Base-by-base conservation (phyloP, 1,140 invertebrate genomes). In the Diabrotica virgifera region DNA sequence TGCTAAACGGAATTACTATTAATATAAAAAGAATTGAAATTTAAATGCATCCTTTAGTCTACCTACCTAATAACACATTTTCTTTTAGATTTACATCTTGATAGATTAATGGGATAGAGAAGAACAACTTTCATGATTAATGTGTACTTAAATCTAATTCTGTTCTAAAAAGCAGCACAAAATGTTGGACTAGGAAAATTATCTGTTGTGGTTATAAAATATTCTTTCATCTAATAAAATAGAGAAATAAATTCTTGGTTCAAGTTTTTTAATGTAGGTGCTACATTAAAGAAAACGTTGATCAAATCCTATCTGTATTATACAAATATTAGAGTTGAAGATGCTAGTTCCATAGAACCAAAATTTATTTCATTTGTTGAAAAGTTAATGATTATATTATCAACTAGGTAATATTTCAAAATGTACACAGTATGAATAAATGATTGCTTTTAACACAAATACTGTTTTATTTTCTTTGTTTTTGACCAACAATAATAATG, bases 401-500 rank as follows among this genome's bases (percentile, higher is more conserved):
- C 24, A n/a, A 46, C 40, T 46, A 46, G 40, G n/a, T 46, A 46
- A 46, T 46, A 46, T 54, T 54, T 54, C 38, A 54, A 54, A 46
- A 54, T 62, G 60, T 62, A 62, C 60, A 62, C 60, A 62, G 13
- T 61, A 61, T 62, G 56, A 64, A 58, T 58, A 59, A 59, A 58
- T 52, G 63, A 58, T 36, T 59, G 52, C 67, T 68, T 68, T 68
- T 68, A 62, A 69, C 67, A 68, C 62, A 36, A 67, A 24, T 24
- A 60, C 65, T n/a, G 40, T 46, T 46, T 46, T n/a, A n/a, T 46
- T 46, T 46, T 6, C n/a, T 5, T 24, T 24, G 24, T 24, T 24
- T 24, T 24, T 24, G 4, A 24, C 24, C 24, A 24, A 4, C 24
- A 24, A 24, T 24, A 24, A 24, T 24, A 24, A 24, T 24, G 24